Base-by-base conservation (phyloP, 2,888 invertebrate species). In the Melipona bicolor region DNA sequence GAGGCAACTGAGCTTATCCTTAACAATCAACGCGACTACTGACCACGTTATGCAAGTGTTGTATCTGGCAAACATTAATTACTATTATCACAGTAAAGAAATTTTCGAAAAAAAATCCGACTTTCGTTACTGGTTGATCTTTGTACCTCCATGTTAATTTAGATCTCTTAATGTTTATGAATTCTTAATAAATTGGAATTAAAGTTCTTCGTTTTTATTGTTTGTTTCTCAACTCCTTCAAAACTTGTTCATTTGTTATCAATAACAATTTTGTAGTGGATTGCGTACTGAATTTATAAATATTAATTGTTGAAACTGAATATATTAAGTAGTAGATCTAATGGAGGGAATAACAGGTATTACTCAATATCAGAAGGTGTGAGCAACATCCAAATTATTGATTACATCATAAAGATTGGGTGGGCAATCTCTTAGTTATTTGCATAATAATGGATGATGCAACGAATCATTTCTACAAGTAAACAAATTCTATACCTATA, bases 41-140 rank as follows among this genome's bases (percentile, higher is more conserved):
- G 67, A 24, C 50, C 67, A 24, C 76, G 85, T 90, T 87, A 88
- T 80, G 78, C 83, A 90, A 90, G 73, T 43, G 54, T 61, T 67
- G 54, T 67, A 65, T 59, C 74, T 67, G 50, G 78, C 88, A 89
- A 89, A 90, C 79, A 83, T 59, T 77, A 78, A 86, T 87, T 87
- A 86, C 81, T 61, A 36, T 24, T n/a, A 75, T 78, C 61, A 4
- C 43, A n/a, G 52, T n/a, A 32, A 83, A 49, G 56, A 61, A 72
- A 78, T 81, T 61, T 27, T 77, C 19, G 50, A 77, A 67, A 32
- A 65, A 50, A 52, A 64, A 27, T 56, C 19, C 4, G 15, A 27
- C 78, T 77, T 69, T 77, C 36, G 6, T 54, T 52, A n/a, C 3
- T 21, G 17, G 13, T 15, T 4, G 4, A 50, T 69, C 69, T 50